phyloP scores from a whole-genome alignment of 2,888 invertebrate genomes.

The Operophtera brumata region DNA sequence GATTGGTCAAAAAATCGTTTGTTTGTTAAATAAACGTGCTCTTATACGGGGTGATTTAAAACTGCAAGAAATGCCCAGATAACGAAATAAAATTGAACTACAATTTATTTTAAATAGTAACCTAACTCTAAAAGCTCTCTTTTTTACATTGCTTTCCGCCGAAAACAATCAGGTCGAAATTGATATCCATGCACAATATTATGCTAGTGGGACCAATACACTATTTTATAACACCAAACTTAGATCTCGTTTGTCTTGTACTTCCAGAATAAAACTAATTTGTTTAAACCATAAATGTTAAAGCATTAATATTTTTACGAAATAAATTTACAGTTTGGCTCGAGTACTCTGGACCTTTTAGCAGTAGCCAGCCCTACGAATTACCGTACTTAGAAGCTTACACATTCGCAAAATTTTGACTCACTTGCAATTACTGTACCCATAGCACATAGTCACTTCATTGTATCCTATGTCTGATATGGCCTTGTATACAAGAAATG shows the following conservation, averaged over 20 bases:
- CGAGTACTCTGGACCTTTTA: not conserved
- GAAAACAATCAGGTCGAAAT: not conserved
- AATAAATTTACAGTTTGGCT: not conserved
- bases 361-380: slow-evolving; percentile 20
- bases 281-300: no score
- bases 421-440: not conserved
- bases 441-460: slow-evolving; percentile 8
- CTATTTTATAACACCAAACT: not conserved
- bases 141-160: not conserved
- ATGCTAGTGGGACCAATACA: slow-evolving; percentile 13
- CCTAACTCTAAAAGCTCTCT: not conserved
- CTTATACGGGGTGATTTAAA: slow-evolving; percentile 12
- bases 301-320: not conserved
- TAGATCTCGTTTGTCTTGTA: slow-evolving; percentile 2
- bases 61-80: not conserved
- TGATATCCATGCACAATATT: not conserved
- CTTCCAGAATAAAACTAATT: not conserved
- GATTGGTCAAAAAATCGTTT: not conserved
- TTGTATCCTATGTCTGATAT: slow-evolving; percentile 50
- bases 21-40: not conserved
- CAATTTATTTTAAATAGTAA: not conserved
- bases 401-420: not conserved
- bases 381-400: not conserved
- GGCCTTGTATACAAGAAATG: slow-evolving; percentile 64
- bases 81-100: no score